Conservation (phyloP, 2,797 vertebrate species). For the Tolypeutes matacus region DNA sequence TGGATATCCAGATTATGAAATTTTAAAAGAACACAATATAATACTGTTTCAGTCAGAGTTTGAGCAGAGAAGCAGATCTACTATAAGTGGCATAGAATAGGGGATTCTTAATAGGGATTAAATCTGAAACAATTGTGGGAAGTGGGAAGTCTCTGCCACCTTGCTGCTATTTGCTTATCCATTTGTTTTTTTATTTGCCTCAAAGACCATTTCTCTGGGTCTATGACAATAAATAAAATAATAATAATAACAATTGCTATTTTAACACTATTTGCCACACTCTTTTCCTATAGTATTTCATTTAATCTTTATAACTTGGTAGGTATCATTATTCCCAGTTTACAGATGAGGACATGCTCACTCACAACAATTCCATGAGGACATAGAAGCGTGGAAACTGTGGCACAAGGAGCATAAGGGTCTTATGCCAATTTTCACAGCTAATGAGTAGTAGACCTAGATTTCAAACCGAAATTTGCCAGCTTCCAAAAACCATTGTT, state of each 20-base stretch:
- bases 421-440: not conserved
- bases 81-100: not conserved
- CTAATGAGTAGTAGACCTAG: not conserved
- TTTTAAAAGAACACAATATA: not conserved
- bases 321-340: not conserved
- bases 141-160: not conserved
- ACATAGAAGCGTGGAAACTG: not conserved
- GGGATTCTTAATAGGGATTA: not conserved
- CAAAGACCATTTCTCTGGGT: not conserved
- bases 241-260: not conserved
- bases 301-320: not conserved
- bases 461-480: not conserved
- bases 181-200: constrained; percentile 4
- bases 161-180: not conserved
- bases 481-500: not conserved
- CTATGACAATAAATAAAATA: not conserved
- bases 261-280: not conserved
- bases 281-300: not conserved
- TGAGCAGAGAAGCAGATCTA: not conserved
- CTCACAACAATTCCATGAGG: not conserved
- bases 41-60: not conserved
- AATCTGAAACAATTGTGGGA: not conserved
- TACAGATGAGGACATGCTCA: not conserved
- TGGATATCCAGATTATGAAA: not conserved
- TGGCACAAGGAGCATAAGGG: not conserved